Evolutionary conservation across 1,140 invertebrate species (phyloP), one percentile per base, ranked within the genome.

Genomic region (Akabosia matsudoensis): DNA sequence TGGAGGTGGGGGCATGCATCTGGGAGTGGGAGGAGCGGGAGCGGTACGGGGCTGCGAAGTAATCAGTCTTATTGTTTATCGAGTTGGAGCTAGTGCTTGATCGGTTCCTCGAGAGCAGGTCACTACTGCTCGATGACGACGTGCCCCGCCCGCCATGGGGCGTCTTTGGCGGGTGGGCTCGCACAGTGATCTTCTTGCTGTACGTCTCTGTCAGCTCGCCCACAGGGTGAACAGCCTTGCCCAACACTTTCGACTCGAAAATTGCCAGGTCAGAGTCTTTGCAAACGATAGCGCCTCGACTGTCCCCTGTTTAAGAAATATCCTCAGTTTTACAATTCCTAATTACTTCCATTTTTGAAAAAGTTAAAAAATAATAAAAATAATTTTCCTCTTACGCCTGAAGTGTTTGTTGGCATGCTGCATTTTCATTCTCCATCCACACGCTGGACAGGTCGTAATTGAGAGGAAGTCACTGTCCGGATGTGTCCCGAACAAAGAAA

Each of bases 381-480:
- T 70, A 34, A 28, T 26, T 28, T 30, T 74, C 33, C 1, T 33
- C 72, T 56, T 77, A 77, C 76, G n/a, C 31, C 22, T 33, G 30
- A 51, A 79, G 67, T 79, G 78, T n/a, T 75, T 79, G 13, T 75
- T 70, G 1, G 76, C 14, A 75, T 76, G 76, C 31, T 79, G 64
- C 0, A 70, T 77, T 31, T 79, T 79, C n/a, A 74, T 70, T 1
- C 30, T 37, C 30, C 51, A 71, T n/a, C 56, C 67, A 54, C 78
- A 79, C 0, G 73, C 78, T 0, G 75, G 33, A 31, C 78, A 79
- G 30, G 70, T 31, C 0, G 75, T 76, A 33, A 79, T 61, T 0
- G 78, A 79, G 10, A 79, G 64, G 26, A 33, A 71, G 24, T 79
- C 78, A 30, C 14, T 73, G 16, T 79, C 75, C 0, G 78, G 78